Base-by-base conservation (phyloP, 2,888 invertebrate genomes). In the Rugalucina vietnamica region DNA sequence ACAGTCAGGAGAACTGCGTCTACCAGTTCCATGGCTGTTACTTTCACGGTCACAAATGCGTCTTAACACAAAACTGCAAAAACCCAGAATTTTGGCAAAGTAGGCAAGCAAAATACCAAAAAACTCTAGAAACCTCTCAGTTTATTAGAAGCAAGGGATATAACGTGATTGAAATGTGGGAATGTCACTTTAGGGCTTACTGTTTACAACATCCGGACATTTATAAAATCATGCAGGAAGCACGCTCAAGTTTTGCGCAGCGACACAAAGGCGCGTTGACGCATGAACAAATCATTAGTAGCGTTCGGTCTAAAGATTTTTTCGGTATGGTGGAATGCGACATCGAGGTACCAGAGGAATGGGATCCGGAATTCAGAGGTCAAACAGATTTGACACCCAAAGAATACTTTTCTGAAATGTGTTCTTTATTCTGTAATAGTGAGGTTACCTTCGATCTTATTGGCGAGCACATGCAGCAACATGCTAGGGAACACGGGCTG, bases 371-470 rank as follows among this genome's bases (percentile, higher is more conserved):
- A n/a, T 10, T n/a, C 14, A n/a, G n/a, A n/a, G n/a, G n/a, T n/a
- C n/a, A n/a, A n/a, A n/a, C n/a, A 8, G 27, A 27, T 10, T n/a
- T 76, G 60, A 60, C 70, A 10, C 79, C 83, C n/a, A 65, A 34
- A 24, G 72, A 83, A 27, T 83, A 83, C 39, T 83, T 49, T 34
- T 4, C 32, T 14, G 83, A 83, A 37, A 79, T 79, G 83, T 60
- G 27, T 0, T 79, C 79, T 0, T 10, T 83, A 0, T 83, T 83
- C 57, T 79, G 79, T 49, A 76, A 75, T 12, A 73, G 76, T 14
- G 76, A 79, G n/a, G 72, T 83, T 32, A 50, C 43, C 14, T 43
- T 2, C 24, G 34, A 71, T 32, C 8, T 21, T 14, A 32, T 32
- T 14, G 34, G 71, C 14, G 32, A 34, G 14, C 32, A 34, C 27